A percentile compares a stretch with the other conserved stretches of the same genome.
These are phyloP conservation scores for Tiphia femorata DNA, from an alignment of 2,888 invertebrate species.

Conservation along the genomic window DNA sequence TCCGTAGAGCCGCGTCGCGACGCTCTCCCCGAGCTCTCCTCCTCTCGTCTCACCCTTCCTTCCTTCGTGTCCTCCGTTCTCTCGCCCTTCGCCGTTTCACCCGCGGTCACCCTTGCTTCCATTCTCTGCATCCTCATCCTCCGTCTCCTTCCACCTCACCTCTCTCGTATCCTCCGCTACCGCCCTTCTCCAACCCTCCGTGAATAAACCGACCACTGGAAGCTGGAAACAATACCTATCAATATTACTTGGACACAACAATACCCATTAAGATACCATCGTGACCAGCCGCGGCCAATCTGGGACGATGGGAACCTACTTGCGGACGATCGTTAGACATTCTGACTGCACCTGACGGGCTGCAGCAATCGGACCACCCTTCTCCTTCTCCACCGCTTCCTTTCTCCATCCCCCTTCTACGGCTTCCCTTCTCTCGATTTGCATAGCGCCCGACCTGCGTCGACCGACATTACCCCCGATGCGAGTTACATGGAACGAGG, in stretches of 20 bases:
- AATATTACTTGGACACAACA: slow-evolving; percentile 31
- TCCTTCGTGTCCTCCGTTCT: background rate
- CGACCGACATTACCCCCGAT: too few relatives aligned
- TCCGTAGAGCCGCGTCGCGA: background rate
- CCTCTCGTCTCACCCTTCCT: background rate
- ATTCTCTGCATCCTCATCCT: too few relatives aligned
- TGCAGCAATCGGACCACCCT: slow-evolving; percentile 12
- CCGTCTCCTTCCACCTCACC: too few relatives aligned
- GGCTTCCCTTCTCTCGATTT: too few relatives aligned
- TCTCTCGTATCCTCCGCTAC: too few relatives aligned
- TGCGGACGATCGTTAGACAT: slow-evolving; percentile 21
- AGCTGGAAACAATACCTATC: slow-evolving; percentile 6
- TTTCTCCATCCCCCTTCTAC: background rate
- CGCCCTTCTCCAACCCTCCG: too few relatives aligned
- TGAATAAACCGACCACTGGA: background rate
- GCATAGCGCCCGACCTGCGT: too few relatives aligned
- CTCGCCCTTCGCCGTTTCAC: background rate
- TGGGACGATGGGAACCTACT: slow-evolving; percentile 28
- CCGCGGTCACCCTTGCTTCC: too few relatives aligned
- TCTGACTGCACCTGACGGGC: slow-evolving; percentile 33
- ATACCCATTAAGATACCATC: slow-evolving; percentile 46
- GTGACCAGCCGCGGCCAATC: slow-evolving; percentile 41
- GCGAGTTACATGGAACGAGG: too few relatives aligned
- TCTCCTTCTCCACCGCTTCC: background rate
- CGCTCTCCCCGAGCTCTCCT: background rate